These are phyloP conservation scores for Merodon equestris DNA, from an alignment of 2,888 invertebrate species.

Conservation along the genomic window DNA sequence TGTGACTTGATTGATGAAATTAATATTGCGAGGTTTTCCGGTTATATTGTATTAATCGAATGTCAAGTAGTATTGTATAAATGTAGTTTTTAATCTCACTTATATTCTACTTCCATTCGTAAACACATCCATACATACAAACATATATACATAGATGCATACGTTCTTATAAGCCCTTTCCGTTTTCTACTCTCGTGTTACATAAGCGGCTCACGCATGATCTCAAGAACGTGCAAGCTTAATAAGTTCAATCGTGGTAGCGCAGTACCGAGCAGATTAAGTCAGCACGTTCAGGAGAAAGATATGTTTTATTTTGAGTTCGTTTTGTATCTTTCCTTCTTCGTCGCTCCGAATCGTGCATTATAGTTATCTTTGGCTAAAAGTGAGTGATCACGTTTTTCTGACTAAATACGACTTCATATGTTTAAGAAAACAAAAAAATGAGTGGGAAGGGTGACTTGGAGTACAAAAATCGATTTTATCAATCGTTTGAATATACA, in stretches of 20 bases:
- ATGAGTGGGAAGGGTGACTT: no score
- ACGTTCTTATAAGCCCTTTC: constrained; percentile 9
- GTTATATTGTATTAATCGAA: no score
- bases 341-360: constrained; percentile 13
- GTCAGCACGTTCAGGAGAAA: constrained; percentile 17
- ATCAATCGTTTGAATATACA: no score
- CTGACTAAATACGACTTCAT: constrained; percentile 27
- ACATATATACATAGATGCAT: no score
- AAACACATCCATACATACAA: no score
- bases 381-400: constrained; percentile 46
- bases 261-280: constrained; percentile 37
- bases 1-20: no score
- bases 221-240: constrained; percentile 31
- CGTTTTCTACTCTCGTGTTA: constrained; percentile 18
- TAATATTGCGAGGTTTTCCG: no score
- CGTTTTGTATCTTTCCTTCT: constrained; percentile 33
- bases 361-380: constrained; percentile 37
- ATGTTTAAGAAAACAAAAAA: constrained; percentile 12
- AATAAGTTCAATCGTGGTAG: constrained; percentile 44
- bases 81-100: no score
- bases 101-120: no score
- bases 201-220: constrained; percentile 15
- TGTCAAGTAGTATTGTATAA: no score
- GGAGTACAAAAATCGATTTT: no score
- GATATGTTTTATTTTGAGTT: neutral